Percentiles rank a stretch among this genome's conserved stretches.
Conservation (phyloP, 2,113 vertebrate species). For the Hyperopisus bebe region DNA sequence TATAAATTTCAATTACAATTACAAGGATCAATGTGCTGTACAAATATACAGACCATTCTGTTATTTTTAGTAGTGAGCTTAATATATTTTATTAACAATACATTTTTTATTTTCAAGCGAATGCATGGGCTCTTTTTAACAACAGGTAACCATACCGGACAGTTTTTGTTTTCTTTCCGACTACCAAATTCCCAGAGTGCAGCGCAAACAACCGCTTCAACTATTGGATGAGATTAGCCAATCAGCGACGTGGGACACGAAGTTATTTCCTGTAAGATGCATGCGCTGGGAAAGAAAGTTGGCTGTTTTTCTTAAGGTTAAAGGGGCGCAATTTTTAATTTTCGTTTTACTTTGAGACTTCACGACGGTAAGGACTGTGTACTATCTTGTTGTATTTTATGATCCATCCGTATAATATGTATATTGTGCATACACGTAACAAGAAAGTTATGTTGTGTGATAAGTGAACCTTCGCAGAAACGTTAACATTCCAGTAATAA, state of each 20-base stretch:
- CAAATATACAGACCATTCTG: neutral
- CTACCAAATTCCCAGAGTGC: constrained; percentile 3
- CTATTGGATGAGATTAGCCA: constrained; percentile 3
- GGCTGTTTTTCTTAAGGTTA: neutral
- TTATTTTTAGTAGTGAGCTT: neutral
- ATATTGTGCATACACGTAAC: neutral
- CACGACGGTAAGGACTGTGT: neutral
- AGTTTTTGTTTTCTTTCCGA: neutral
- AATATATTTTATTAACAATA: neutral
- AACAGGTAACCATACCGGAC: neutral
- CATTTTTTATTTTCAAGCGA: neutral
- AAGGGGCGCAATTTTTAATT: neutral
- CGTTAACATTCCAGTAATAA: neutral
- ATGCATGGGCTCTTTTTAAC: neutral
- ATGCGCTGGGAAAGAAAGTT: neutral
- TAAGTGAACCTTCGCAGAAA: neutral
- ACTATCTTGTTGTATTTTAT: neutral
- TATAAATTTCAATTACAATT: neutral
- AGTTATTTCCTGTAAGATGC: neutral
- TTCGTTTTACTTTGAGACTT: neutral
- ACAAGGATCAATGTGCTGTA: neutral
- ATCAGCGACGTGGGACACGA: neutral
- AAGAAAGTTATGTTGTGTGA: neutral
- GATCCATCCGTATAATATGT: neutral
- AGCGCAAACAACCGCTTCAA: neutral